Conservation (phyloP, 2,113 vertebrate genomes). For the Lepus europaeus region DNA sequence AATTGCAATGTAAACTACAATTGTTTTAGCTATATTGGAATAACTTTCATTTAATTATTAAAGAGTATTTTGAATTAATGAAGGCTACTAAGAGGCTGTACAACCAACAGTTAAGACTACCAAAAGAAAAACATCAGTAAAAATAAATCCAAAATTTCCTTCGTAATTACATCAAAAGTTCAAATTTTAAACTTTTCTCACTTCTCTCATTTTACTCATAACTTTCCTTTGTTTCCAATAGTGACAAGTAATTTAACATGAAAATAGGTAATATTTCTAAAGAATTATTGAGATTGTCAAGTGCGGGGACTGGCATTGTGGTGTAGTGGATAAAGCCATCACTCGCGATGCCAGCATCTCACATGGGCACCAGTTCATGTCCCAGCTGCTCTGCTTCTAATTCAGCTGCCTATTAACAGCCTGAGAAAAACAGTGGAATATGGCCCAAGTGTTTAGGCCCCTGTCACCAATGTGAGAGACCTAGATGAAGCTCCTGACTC, state of each 20-base stretch:
- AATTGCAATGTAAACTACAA: constrained; percentile 13
- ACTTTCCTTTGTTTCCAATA: neutral
- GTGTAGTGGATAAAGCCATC: no score
- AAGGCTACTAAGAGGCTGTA: neutral
- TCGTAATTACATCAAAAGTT: constrained; percentile 12
- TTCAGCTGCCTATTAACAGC: no score
- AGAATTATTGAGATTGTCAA: neutral
- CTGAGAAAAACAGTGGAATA: no score
- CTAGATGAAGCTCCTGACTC: no score
- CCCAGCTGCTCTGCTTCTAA: no score
- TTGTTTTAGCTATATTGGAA: neutral
- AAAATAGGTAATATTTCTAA: constrained; percentile 18
- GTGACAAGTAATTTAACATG: neutral
- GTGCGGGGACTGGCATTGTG: neutral
- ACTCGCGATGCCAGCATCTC: no score
- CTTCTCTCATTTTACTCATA: constrained; percentile 26
- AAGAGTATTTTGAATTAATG: neutral
- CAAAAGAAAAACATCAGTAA: neutral
- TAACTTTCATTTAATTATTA: neutral
- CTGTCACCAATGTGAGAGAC: no score
- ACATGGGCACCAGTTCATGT: no score
- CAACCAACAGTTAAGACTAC: neutral
- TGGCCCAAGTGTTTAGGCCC: no score
- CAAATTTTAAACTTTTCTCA: neutral
- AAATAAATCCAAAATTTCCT: neutral